Evolutionary conservation across 2,797 vertebrate species (phyloP), one percentile per base, ranked within the genome.

Genomic region (Dermochelys coriacea): DNA sequence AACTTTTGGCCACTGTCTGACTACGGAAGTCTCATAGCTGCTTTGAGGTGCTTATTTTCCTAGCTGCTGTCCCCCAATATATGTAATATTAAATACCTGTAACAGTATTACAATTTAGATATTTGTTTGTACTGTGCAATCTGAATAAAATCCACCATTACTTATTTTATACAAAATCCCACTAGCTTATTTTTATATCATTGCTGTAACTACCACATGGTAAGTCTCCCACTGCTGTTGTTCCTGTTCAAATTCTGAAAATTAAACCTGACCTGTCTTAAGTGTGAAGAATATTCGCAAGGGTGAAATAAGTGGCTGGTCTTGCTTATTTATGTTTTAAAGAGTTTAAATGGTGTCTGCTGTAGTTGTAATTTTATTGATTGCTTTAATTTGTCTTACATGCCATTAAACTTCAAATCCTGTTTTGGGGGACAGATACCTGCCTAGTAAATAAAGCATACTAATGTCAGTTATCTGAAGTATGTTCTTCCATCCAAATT

Each of bases 71-170:
- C 94, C 93, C 91, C 50, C 78, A 94, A 64, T 95, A 78, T 98
- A 96, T 97, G 92, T 98, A 97, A 96, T 97, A 93, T 90, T 94
- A 97, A 98, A 98, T 98, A 98, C 97, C 97, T 98, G 94, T 97
- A 98, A 98, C 98, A 99, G 98, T 99, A 98, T 99, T 99, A 98
- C 89, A 86, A 98, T 98, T 98, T 98, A 98, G 97, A 93, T 97
- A 96, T 93, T 97, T 97, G 95, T 98, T 98, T 98, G 97, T 98
- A 98, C 97, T 97, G 98, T 98, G 98, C 98, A 98, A 97, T 98
- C 97, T 98, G 97, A 97, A 97, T 95, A 98, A 98, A 98, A 96
- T 98, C 97, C 98, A 98, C 97, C 96, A 98, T 98, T 98, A 97
- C 59, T 98, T 97, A 98, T 98, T 99, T 98, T 98, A 98, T 98